Percentiles rank a stretch among this genome's conserved stretches.
Conservation (phyloP, 1,140 invertebrate species). For the Platyura marginata region DNA sequence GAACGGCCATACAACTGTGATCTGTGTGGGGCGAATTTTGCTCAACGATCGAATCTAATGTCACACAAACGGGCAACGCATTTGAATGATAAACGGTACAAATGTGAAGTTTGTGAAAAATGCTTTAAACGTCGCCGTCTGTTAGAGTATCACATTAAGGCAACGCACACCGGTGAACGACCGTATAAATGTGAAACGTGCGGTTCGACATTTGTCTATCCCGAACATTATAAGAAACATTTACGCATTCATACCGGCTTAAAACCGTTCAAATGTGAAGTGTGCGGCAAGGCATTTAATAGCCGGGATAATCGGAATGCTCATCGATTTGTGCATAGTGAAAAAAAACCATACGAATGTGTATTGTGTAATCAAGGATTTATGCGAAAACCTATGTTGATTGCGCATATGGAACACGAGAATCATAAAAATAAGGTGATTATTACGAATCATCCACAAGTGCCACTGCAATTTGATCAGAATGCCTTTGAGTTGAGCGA, state of each 20-base stretch:
- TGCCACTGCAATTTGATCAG: too few relatives aligned
- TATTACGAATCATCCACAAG: slow-evolving; percentile 64
- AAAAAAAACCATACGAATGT: slow-evolving; percentile 75
- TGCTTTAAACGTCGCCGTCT: slow-evolving; percentile 53
- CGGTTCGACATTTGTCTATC: slow-evolving; percentile 60
- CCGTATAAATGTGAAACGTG: slow-evolving; percentile 57
- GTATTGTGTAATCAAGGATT: slow-evolving; percentile 59
- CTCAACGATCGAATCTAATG: slow-evolving; percentile 59
- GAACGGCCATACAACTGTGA: slow-evolving; percentile 62
- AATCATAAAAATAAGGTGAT: slow-evolving; percentile 58
- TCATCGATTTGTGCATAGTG: slow-evolving; percentile 66
- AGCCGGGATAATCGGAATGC: slow-evolving; percentile 69
- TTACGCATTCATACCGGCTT: slow-evolving; percentile 57
- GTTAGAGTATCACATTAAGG: slow-evolving; percentile 64
- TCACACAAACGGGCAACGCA: slow-evolving; percentile 63
- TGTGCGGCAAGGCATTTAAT: slow-evolving; percentile 74
- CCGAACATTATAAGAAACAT: slow-evolving; percentile 71
- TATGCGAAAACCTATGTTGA: slow-evolving; percentile 63
- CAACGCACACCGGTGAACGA: slow-evolving; percentile 58
- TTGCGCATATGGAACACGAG: slow-evolving; percentile 53
- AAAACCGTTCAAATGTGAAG: slow-evolving; percentile 60
- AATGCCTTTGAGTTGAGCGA: too few relatives aligned
- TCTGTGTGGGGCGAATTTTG: slow-evolving; percentile 54
- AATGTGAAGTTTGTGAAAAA: slow-evolving; percentile 47
- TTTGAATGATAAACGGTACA: slow-evolving; percentile 52